Percentiles rank a stretch among this genome's conserved stretches.
Evolutionary conservation across 2,113 vertebrate species (phyloP).

Genomic region (Pagrus major): DNA sequence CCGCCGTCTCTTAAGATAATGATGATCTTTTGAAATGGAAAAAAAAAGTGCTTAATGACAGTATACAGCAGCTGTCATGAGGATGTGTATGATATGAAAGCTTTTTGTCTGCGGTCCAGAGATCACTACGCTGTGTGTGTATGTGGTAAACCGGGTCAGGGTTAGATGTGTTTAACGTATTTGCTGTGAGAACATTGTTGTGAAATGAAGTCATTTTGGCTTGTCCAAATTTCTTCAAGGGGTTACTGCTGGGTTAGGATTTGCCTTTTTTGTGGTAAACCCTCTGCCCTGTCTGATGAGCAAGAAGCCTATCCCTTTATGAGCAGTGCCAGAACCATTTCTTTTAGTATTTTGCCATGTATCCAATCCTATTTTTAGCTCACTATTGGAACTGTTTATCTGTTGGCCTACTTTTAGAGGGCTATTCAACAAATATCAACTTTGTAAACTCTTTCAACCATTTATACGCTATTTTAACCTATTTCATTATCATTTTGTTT

Average conservation of each 20-base stretch:
- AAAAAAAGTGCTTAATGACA: constrained; percentile 26
- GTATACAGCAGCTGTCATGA: not conserved
- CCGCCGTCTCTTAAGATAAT: constrained; percentile 27
- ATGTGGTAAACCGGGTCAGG: no score
- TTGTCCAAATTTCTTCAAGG: constrained; percentile 3
- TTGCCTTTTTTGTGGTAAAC: not conserved
- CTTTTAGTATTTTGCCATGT: not conserved
- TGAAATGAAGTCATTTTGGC: constrained; percentile 33
- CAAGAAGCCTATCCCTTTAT: not conserved
- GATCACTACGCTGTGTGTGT: not conserved
- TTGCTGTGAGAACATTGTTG: constrained; percentile 39
- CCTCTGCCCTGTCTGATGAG: not conserved
- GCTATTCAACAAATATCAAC: not conserved
- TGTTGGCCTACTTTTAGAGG: not conserved
- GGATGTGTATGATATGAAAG: constrained; percentile 3
- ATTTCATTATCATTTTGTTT: no score
- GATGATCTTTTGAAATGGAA: not conserved
- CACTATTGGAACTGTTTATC: not conserved
- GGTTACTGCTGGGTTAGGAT: constrained; percentile 1
- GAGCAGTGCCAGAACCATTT: not conserved
- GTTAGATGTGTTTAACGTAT: constrained; percentile 11
- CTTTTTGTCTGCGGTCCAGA: not conserved
- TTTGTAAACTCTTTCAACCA: not conserved
- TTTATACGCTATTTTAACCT: not conserved
- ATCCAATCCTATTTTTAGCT: not conserved